Percentiles rank a stretch among this genome's conserved stretches.
phyloP scores from a whole-genome alignment of 2,797 vertebrate genomes.

The Rhincodon typus region DNA sequence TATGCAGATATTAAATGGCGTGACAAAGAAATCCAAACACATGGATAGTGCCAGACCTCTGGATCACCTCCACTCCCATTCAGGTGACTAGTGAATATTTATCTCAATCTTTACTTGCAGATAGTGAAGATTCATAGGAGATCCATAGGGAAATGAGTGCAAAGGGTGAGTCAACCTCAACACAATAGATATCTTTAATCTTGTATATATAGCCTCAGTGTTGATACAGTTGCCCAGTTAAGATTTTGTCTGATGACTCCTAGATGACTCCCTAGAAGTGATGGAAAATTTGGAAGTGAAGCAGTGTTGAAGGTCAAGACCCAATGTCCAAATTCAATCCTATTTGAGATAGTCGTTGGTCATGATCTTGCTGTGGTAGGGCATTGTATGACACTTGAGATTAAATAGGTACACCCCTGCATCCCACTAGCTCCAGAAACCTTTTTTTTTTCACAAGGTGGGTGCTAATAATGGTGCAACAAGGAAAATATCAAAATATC shows the following conservation, averaged over 20 bases:
- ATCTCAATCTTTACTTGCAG: background rate
- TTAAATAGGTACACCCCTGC: background rate
- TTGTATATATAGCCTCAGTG: background rate
- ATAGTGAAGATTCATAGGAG: background rate
- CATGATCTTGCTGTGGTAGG: no score
- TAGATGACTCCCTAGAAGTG: background rate
- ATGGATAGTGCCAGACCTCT: background rate
- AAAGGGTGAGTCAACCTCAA: no score
- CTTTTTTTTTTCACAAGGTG: background rate
- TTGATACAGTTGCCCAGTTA: background rate
- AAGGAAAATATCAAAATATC: background rate
- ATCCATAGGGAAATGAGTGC: no score
- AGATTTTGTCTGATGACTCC: background rate
- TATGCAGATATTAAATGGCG: background rate
- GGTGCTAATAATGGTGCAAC: background rate
- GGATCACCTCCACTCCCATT: background rate
- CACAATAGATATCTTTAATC: background rate
- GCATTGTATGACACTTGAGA: background rate
- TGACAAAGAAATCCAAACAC: background rate
- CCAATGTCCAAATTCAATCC: background rate
- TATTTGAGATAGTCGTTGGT: background rate
- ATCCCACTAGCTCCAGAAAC: background rate
- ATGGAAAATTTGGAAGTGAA: background rate
- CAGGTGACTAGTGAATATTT: background rate
- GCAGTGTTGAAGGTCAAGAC: background rate